Base-by-base conservation (phyloP, 2,888 invertebrate species). In the Epinotia brunnichana region DNA sequence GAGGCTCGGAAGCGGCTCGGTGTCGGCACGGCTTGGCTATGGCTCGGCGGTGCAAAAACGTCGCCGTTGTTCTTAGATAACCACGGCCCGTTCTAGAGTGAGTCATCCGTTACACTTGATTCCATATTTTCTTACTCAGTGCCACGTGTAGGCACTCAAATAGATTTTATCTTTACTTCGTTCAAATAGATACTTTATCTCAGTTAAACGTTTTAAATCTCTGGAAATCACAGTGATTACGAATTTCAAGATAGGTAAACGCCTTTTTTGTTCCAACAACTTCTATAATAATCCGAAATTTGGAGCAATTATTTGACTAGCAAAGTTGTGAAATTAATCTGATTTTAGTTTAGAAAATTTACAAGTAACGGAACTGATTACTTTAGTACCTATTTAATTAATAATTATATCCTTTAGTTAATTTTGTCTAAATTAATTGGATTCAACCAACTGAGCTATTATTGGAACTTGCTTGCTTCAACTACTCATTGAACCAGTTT, bases 271-370 rank as follows among this genome's bases (percentile, higher is more conserved):
- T 21, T 41, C 48, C 44, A n/a, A 24, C 17, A 35, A 48, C 15
- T 51, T 60, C 44, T 35, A 19, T 53, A 10, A 53, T 9, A 35
- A 9, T 67, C 17, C 35, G 19, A 35, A 60, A 67, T n/a, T 61
- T 5, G 1, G 17, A 19, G 67, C 71, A 72, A 72, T 67, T 67
- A 72, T 72, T 72, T 44, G 44, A 35, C 10, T n/a, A 21, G 13
- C 44, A 59, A 71, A 71, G 60, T 71, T 67, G 54, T 51, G n/a
- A 41, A 71, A 66, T 60, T 54, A 60, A 62, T 66, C 21, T 21
- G 41, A 51, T 51, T 21, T n/a, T 4, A 17, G 41, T 66, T 59
- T 57, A 3, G 35, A 24, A 48, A 60, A 41, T 13, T 60, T 41
- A 5, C n/a, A 4, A 48, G 44, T 24, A 44, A 39, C 35, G 29